A percentile compares a stretch with the other conserved stretches of the same genome.
Conservation (phyloP, 92 coral and sea anemone genomes). For the Zoanthus sansibaricus region DNA sequence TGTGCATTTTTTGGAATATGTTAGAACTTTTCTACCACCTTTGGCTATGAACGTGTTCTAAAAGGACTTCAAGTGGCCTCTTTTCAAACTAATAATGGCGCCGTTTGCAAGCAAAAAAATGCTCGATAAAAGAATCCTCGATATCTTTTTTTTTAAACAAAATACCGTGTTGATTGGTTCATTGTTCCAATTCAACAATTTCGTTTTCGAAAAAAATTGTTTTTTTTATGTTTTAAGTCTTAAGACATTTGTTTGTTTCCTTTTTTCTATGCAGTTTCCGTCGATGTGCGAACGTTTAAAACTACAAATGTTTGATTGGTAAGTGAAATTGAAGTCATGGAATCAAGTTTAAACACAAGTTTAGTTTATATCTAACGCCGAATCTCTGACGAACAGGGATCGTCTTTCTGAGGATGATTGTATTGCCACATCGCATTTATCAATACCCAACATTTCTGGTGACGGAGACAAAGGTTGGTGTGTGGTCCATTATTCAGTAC, state of each 20-base stretch:
- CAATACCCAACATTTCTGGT: constrained; percentile 83
- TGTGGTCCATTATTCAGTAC: not conserved
- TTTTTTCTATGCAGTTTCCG: constrained; percentile 70
- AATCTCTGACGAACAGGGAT: constrained; percentile 69
- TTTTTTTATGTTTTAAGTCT: no score
- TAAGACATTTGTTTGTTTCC: not conserved
- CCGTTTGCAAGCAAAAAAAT: no score
- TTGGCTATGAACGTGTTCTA: not conserved
- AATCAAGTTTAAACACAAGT: not conserved
- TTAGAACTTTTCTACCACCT: not conserved
- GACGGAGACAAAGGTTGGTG: constrained; percentile 88
- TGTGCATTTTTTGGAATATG: no score
- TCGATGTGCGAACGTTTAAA: constrained; percentile 89
- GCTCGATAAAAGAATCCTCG: not conserved
- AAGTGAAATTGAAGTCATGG: constrained; percentile 18
- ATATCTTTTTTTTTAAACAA: not conserved
- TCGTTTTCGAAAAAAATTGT: no score
- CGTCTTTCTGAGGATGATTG: constrained; percentile 90
- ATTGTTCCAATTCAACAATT: no score
- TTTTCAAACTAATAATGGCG: no score
- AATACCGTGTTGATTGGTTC: no score
- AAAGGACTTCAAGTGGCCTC: no score
- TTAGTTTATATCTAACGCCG: not conserved
- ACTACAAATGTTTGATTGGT: constrained; percentile 89
- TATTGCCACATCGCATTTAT: constrained; percentile 79